Evolutionary conservation across 2,888 invertebrate genomes (phyloP).

Genomic region (Clanis bilineata): DNA sequence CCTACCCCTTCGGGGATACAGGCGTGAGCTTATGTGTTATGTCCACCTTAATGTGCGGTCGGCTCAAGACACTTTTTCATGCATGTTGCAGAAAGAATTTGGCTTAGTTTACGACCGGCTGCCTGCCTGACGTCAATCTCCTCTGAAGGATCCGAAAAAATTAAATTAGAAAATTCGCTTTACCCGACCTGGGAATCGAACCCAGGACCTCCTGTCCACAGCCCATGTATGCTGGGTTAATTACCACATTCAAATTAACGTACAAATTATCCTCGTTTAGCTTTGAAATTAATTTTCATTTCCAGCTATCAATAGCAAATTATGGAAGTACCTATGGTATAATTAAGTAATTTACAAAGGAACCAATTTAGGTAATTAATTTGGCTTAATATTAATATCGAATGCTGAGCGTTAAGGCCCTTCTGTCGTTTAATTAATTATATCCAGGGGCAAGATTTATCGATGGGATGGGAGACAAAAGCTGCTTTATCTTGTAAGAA

Average conservation of each 20-base stretch:
- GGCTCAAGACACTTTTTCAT: too few relatives aligned
- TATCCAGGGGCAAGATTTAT: background rate
- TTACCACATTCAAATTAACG: background rate
- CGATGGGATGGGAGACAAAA: background rate
- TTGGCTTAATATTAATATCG: background rate
- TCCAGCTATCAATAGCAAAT: background rate
- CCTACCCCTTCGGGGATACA: too few relatives aligned
- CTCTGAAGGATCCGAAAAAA: too few relatives aligned
- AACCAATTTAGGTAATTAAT: slow-evolving; percentile 3
- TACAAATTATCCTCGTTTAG: background rate
- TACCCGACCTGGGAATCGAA: too few relatives aligned
- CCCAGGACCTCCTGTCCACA: too few relatives aligned
- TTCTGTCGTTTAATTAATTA: background rate
- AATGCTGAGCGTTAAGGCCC: background rate
- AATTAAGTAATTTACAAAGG: slow-evolving; percentile 8
- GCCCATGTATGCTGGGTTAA: too few relatives aligned
- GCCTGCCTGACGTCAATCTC: too few relatives aligned
- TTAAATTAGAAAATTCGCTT: too few relatives aligned
- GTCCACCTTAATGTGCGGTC: too few relatives aligned
- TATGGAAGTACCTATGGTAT: background rate
- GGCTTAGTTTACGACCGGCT: too few relatives aligned
- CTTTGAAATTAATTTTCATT: background rate
- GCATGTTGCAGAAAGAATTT: too few relatives aligned
- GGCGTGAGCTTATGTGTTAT: too few relatives aligned
- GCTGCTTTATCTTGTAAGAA: background rate